phyloP scores from a whole-genome alignment of 2,888 invertebrate species.

The Cataglyphis cursor region DNA sequence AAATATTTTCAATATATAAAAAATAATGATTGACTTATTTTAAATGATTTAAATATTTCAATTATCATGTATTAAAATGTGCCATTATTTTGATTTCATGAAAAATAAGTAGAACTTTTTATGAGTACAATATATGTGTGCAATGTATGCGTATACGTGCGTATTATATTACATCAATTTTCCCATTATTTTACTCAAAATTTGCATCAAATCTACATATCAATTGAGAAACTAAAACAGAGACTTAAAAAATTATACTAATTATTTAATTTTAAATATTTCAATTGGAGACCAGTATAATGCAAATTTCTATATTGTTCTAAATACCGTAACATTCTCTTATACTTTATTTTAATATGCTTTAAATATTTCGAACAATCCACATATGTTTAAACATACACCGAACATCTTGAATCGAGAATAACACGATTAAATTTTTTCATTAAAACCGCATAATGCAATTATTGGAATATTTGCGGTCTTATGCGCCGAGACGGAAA shows the following conservation, averaged over 20 bases:
- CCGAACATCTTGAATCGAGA: background rate
- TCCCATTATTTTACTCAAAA: background rate
- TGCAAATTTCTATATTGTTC: background rate
- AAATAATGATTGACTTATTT: background rate
- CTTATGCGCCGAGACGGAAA: background rate
- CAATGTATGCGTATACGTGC: background rate
- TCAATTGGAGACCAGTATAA: background rate
- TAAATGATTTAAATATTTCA: background rate
- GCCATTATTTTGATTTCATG: background rate
- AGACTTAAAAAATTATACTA: background rate
- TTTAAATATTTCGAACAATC: background rate
- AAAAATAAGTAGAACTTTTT: background rate
- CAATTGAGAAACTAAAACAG: background rate
- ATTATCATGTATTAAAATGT: background rate
- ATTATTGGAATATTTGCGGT: conserved; percentile 9
- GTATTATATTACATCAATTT: background rate
- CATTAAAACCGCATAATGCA: background rate
- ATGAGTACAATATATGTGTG: background rate
- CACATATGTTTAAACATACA: background rate
- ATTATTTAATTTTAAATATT: background rate
- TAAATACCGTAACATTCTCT: background rate
- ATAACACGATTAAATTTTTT: background rate
- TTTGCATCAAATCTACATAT: background rate
- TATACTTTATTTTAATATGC: background rate
- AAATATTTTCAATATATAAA: background rate